A percentile compares a stretch with the other conserved stretches of the same genome.
Conservation (phyloP, 2,113 vertebrate species). For the Puffinus mauretanicus region DNA sequence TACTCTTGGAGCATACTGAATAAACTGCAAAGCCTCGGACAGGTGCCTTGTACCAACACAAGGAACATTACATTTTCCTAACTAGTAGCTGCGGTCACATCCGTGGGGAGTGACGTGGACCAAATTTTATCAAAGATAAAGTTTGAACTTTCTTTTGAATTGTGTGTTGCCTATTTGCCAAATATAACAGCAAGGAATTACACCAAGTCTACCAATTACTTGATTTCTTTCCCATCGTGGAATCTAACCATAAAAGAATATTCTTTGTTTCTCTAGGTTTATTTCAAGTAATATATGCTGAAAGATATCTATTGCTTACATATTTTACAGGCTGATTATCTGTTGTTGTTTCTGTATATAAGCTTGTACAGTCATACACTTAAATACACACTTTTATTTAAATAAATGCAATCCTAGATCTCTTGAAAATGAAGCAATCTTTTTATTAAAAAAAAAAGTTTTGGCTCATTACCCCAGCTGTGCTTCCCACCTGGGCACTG, state of each 20-base stretch:
- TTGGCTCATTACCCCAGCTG: not conserved
- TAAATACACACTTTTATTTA: not conserved
- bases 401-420: not conserved
- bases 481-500: not conserved
- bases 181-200: not conserved
- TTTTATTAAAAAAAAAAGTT: not conserved
- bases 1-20: not conserved
- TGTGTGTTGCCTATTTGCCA: not conserved
- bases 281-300: not conserved
- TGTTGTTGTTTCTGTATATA: not conserved
- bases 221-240: not conserved
- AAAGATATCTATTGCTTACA: not conserved
- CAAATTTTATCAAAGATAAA: not conserved
- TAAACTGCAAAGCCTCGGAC: not conserved
- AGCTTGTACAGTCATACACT: not conserved
- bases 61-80: not conserved
- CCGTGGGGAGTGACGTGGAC: rapidly evolving
- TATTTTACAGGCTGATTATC: not conserved
- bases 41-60: not conserved
- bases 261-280: not conserved
- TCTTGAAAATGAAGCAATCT: not conserved
- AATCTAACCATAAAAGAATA: not conserved
- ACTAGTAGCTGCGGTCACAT: not conserved
- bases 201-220: not conserved
- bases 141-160: not conserved